Evolutionary conservation across 1,140 invertebrate species (phyloP).

Genomic region (Neodiprion fabricii): DNA sequence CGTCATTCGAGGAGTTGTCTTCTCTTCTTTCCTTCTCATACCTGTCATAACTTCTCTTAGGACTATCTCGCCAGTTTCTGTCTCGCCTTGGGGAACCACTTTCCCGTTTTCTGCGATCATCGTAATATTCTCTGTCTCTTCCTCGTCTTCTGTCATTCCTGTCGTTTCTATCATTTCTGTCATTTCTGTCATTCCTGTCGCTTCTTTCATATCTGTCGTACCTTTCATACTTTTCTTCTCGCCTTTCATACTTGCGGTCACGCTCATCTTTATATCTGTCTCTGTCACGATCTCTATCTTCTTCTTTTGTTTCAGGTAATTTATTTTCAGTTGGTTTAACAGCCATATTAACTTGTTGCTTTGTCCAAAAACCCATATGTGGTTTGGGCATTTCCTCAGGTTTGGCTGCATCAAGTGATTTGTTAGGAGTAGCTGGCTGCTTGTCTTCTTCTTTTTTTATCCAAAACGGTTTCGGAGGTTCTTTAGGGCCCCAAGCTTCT

Average conservation of each 20-base stretch:
- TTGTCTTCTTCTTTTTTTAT: conserved; percentile 57
- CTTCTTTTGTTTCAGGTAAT: conserved; percentile 35
- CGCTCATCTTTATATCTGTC: conserved; percentile 47
- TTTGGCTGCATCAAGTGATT: conserved; percentile 47
- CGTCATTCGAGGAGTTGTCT: conserved; percentile 52
- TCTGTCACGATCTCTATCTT: conserved; percentile 40
- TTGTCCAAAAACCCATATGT: conserved; percentile 61
- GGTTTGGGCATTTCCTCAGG: conserved; percentile 60
- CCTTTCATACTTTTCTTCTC: conserved; percentile 57
- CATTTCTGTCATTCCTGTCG: conserved; percentile 53
- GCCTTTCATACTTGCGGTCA: conserved; percentile 49
- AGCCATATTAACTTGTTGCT: conserved; percentile 58
- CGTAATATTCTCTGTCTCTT: conserved; percentile 54
- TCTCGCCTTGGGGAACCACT: conserved; percentile 56
- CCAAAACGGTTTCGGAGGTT: conserved; percentile 58
- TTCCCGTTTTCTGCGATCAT: conserved; percentile 51
- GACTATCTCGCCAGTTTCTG: conserved; percentile 52
- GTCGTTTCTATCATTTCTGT: conserved; percentile 44
- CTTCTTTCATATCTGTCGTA: conserved; percentile 42
- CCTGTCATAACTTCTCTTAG: conserved; percentile 54
- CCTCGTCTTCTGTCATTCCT: conserved; percentile 55
- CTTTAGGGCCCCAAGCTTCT: conserved; percentile 56
- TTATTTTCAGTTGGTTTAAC: conserved; percentile 49
- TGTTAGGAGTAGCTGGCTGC: conserved; percentile 25
- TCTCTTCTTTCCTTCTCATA: conserved; percentile 49